phyloP scores from a whole-genome alignment of 2,888 invertebrate genomes.

The Dynastes grantii region DNA sequence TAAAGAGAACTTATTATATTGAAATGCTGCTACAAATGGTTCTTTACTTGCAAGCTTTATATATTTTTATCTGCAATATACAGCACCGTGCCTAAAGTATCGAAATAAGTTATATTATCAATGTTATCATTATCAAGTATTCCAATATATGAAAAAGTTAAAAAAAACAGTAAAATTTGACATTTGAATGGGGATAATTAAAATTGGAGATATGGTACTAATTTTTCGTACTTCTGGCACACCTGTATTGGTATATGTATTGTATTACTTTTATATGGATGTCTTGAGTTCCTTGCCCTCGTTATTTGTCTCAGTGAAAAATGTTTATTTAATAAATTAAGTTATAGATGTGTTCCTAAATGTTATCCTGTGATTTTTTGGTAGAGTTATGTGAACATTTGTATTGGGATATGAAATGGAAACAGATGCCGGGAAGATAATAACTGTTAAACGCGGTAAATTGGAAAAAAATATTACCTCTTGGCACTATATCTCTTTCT shows the following conservation, averaged over 20 bases:
- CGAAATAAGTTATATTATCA: not conserved
- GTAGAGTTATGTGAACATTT: conserved; percentile 1
- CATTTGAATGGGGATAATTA: too few relatives aligned
- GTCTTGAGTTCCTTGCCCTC: conserved; percentile 2
- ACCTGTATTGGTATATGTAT: not conserved
- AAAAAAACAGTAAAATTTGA: too few relatives aligned
- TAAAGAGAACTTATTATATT: conserved; percentile 1
- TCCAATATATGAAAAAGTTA: too few relatives aligned
- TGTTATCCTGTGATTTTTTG: not conserved
- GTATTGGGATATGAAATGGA: not conserved
- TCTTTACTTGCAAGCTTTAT: conserved; percentile 36
- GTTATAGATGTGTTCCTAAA: not conserved
- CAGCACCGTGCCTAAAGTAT: not conserved
- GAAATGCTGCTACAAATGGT: conserved; percentile 31
- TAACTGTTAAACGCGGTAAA: conserved; percentile 7
- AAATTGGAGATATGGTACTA: too few relatives aligned
- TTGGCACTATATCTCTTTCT: too few relatives aligned
- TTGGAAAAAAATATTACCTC: not conserved
- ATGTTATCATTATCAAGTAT: too few relatives aligned
- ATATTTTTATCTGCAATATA: conserved; percentile 1
- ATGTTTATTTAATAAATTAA: not conserved
- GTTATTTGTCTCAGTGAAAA: not conserved
- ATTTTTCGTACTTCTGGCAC: conserved; percentile 9
- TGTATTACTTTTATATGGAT: not conserved
- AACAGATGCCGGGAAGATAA: not conserved